Evolutionary conservation across 2,797 vertebrate genomes (phyloP), one percentile per base, ranked within the genome.

Genomic region (Columba guinea): DNA sequence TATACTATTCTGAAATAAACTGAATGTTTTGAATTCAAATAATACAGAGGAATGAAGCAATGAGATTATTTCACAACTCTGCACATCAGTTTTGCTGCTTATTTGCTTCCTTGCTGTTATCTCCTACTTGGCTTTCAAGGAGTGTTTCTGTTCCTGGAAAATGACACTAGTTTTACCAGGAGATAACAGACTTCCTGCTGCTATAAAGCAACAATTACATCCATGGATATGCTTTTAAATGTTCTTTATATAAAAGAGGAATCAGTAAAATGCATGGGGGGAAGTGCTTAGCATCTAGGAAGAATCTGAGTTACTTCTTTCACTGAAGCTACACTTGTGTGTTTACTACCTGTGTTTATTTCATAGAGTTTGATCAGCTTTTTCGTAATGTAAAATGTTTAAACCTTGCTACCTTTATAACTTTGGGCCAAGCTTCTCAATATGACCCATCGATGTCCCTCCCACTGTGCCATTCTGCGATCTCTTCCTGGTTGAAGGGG

Each of bases 241-340:
- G 15, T 8, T 70, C 8, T 64, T 76, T 19, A 44, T 44, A 44
- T 44, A 46, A 44, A 14, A 67, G 16, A 30, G 9, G 41, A 26
- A 39, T 32, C 0, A 0, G 49, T 64, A 49, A 69, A 79, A 27
- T 4, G 28, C 7, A 14, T 8, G 12, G 49, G 7, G 23, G 19
- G 16, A 75, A 68, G 10, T 49, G 48, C 7, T 55, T 8, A 0
- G 9, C 41, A 34, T 63, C 55, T 46, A 19, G 35, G 48, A 60
- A 86, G 28, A 71, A 80, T 53, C 14, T 2, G 7, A 81, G 59
- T 32, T 56, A 19, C n/a, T 62, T 30, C 32, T 51, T 76, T 67
- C 13, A n/a, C 24, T 90, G 77, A 78, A 87, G 41, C 51, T 73
- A 18, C 20, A 5, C 60, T 35, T 62, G 30, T 5, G 8, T 65